Percentiles rank a stretch among this genome's conserved stretches.
These are phyloP conservation scores for Cetoscarus ocellatus DNA, from an alignment of 2,797 vertebrate genomes.

Conservation along the genomic window DNA sequence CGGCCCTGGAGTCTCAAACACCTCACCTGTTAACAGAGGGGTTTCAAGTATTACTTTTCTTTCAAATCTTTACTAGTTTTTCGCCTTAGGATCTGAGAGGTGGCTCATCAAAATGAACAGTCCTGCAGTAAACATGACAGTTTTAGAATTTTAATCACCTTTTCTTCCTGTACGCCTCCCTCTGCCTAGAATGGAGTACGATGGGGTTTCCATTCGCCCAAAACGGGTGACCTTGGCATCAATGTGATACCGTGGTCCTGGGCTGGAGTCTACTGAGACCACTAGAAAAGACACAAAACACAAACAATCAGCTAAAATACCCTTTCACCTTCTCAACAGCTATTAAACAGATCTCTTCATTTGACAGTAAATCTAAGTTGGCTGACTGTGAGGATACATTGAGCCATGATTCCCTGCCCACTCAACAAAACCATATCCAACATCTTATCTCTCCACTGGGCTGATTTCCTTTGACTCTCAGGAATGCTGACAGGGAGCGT, in stretches of 20 bases:
- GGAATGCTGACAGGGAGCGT: no score
- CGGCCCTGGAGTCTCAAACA: slow-evolving; percentile 86
- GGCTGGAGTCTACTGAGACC: slow-evolving; percentile 85
- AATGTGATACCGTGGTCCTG: slow-evolving; percentile 90
- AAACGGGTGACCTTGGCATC: slow-evolving; percentile 89
- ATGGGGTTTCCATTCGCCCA: slow-evolving; percentile 86
- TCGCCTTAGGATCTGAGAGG: background rate
- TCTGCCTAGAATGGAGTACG: slow-evolving; percentile 89
- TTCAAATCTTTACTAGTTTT: background rate
- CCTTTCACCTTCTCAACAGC: background rate
- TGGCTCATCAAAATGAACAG: background rate
- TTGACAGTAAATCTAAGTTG: no score
- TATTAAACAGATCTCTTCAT: no score
- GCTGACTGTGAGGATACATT: no score
- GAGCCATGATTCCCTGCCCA: no score
- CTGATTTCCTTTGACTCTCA: no score
- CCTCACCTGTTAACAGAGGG: slow-evolving; percentile 46
- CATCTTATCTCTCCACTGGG: no score
- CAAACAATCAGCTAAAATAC: background rate
- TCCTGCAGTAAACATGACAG: background rate
- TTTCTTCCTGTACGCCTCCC: slow-evolving; percentile 55
- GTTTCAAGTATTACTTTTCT: background rate
- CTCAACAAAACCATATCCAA: no score
- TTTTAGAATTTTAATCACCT: slow-evolving; percentile 33
- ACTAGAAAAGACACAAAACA: slow-evolving; percentile 67